Evolutionary conservation across 2,888 invertebrate species (phyloP).

Genomic region (Cosmia pyralina): DNA sequence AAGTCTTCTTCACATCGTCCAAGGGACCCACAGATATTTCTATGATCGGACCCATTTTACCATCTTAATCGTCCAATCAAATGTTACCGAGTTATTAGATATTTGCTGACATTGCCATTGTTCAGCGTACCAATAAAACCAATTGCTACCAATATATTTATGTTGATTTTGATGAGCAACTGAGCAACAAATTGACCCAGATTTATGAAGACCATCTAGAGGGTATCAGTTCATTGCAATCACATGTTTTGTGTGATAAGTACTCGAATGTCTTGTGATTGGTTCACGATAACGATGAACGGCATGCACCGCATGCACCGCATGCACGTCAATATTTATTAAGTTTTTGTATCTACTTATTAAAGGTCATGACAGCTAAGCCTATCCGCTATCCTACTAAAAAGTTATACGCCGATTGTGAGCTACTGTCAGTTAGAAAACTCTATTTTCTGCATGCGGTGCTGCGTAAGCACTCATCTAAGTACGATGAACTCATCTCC

Average conservation of each 20-base stretch:
- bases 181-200: constrained; percentile 25
- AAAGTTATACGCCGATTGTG: too few species aligned
- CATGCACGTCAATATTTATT: not conserved
- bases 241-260: not conserved
- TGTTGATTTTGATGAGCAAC: constrained; percentile 22
- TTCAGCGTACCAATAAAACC: constrained; percentile 21
- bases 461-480: too few species aligned
- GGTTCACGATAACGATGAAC: not conserved
- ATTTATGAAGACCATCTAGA: not conserved
- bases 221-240: not conserved
- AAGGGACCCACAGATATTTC: too few species aligned
- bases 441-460: too few species aligned
- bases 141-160: constrained; percentile 37
- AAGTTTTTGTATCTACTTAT: not conserved
- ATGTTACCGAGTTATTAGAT: not conserved
- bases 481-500: too few species aligned
- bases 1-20: too few species aligned
- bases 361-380: not conserved
- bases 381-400: too few species aligned
- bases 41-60: not conserved
- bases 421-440: too few species aligned
- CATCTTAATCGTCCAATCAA: not conserved
- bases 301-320: not conserved
- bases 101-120: constrained; percentile 3
- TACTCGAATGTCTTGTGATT: not conserved